A percentile compares a stretch with the other conserved stretches of the same genome.
These are phyloP conservation scores for Lepidonotus clava DNA, from an alignment of 2,888 invertebrate genomes.

Conservation along the genomic window DNA sequence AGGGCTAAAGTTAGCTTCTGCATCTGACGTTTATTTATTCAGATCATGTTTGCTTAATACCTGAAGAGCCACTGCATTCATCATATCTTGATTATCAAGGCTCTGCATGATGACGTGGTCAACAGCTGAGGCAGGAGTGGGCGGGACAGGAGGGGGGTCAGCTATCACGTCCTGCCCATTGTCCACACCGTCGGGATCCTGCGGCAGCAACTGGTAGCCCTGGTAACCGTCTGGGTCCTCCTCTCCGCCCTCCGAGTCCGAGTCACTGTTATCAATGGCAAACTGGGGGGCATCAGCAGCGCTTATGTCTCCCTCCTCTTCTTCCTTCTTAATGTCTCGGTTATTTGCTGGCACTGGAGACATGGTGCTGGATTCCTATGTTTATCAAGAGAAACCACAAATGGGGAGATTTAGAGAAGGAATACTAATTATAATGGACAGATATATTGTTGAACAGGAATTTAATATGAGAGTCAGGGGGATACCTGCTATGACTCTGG, in stretches of 20 bases:
- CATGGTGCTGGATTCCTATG: not conserved
- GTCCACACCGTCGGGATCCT: not conserved
- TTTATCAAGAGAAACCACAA: not conserved
- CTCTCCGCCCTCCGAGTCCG: constrained; percentile 16
- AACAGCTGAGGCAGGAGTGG: not conserved
- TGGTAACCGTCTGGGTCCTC: constrained; percentile 13
- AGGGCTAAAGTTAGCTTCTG: too few species aligned
- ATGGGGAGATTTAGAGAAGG: too few species aligned
- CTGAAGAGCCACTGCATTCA: constrained; percentile 10
- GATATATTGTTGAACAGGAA: too few species aligned
- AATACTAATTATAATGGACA: too few species aligned
- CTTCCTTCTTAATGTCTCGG: not conserved
- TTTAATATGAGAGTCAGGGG: too few species aligned
- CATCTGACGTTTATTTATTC: too few species aligned
- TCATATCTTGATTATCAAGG: constrained; percentile 31
- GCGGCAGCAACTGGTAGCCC: constrained; percentile 14
- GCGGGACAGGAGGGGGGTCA: not conserved
- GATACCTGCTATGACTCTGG: too few species aligned
- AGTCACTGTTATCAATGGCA: not conserved
- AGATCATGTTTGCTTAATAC: not conserved
- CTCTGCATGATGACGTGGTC: constrained; percentile 22
- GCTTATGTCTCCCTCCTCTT: not conserved
- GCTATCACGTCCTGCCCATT: not conserved
- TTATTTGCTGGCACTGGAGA: constrained; percentile 39
- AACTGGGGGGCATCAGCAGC: constrained; percentile 5